A percentile compares a stretch with the other conserved stretches of the same genome.
phyloP scores from a whole-genome alignment of 2,888 invertebrate species.

The Rhopalosiphum nymphaeae region DNA sequence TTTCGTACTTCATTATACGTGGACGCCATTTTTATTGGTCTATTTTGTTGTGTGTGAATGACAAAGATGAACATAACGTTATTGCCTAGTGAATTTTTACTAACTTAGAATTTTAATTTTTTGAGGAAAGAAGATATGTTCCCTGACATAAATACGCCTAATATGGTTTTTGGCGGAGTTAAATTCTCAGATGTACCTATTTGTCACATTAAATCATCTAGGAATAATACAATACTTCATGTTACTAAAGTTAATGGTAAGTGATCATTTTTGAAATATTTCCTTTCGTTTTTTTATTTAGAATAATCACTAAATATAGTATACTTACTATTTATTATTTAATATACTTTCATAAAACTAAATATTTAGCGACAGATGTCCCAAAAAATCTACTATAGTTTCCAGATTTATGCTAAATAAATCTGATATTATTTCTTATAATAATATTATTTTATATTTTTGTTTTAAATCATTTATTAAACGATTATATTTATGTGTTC shows the following conservation, averaged over 20 bases:
- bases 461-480: not conserved
- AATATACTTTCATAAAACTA: not conserved
- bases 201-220: slow-evolving; percentile 83
- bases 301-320: not conserved
- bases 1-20: not conserved
- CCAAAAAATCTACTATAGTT: not conserved
- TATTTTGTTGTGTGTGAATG: not conserved
- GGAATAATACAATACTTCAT: slow-evolving; percentile 89
- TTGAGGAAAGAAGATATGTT: slow-evolving; percentile 79
- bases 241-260: slow-evolving; percentile 80
- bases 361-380: not conserved
- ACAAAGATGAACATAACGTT: slow-evolving; percentile 1
- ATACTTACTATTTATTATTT: not conserved
- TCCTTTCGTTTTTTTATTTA: not conserved
- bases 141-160: slow-evolving; percentile 81
- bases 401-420: not conserved
- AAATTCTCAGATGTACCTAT: slow-evolving; percentile 86
- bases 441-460: not conserved
- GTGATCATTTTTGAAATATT: slow-evolving; percentile 25
- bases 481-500: not conserved
- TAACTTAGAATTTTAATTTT: slow-evolving; percentile 54
- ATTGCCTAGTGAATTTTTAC: not conserved
- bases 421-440: not conserved
- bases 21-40: slow-evolving; percentile 60
- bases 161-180: slow-evolving; percentile 80